Evolutionary conservation across 2,113 vertebrate species (phyloP).

Genomic region (Madoqua kirkii): DNA sequence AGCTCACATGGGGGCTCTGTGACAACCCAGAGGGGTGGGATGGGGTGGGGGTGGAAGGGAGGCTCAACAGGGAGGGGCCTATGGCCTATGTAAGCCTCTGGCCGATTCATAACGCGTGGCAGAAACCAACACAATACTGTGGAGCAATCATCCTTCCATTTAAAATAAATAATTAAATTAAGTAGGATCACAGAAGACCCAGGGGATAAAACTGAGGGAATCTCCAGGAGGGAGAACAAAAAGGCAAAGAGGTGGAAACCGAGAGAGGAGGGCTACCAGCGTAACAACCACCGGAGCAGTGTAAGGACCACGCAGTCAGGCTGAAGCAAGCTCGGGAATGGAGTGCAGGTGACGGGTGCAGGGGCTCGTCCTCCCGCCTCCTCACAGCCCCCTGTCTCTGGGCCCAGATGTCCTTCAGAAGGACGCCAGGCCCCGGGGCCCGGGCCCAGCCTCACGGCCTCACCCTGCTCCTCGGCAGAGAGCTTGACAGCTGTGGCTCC

Average conservation of each 20-base stretch:
- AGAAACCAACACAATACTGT: background rate
- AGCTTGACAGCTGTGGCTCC: too few relatives aligned
- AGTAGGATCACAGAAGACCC: background rate
- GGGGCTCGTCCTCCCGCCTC: fast-evolving
- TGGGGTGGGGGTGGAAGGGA: background rate
- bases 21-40: background rate
- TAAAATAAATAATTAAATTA: background rate
- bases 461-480: background rate
- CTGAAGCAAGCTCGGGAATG: fast-evolving
- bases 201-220: background rate
- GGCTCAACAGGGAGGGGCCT: background rate
- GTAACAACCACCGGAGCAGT: fast-evolving
- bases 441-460: background rate
- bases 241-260: background rate
- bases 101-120: background rate
- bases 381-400: background rate
- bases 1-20: background rate
- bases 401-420: background rate
- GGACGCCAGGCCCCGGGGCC: background rate
- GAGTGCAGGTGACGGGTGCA: fast-evolving
- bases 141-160: background rate
- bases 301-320: fast-evolving
- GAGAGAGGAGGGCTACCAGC: too few relatives aligned
- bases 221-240: background rate
- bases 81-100: too few relatives aligned